Conservation (phyloP, 2,113 vertebrate genomes). For the Tragelaphus strepsiceros region DNA sequence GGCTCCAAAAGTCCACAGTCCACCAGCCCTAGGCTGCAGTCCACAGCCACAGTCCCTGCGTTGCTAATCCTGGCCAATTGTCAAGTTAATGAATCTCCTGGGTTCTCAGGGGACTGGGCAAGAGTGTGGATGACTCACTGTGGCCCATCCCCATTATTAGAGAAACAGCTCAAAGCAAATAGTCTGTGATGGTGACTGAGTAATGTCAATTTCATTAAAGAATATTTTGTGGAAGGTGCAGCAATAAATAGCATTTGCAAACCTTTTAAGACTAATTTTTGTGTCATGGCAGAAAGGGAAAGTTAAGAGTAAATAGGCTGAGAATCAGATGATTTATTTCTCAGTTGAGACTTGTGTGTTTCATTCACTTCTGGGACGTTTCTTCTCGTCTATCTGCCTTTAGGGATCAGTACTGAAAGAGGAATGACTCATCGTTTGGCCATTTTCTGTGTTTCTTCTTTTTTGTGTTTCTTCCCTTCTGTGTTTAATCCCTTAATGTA, state of each 20-base stretch:
- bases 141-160: background rate
- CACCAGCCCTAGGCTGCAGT: background rate
- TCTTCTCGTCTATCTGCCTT: conserved; percentile 9
- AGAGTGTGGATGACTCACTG: conserved; percentile 23
- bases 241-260: background rate
- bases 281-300: background rate
- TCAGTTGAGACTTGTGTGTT: background rate
- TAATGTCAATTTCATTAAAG: background rate
- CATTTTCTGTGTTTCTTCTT: too few relatives aligned
- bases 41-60: background rate
- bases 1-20: background rate
- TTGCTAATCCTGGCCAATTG: background rate
- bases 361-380: background rate
- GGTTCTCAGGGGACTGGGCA: background rate
- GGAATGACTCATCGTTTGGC: conserved; percentile 52
- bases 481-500: conserved; percentile 66
- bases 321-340: background rate
- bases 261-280: conserved; percentile 2
- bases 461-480: conserved; percentile 27
- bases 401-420: background rate
- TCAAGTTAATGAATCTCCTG: background rate
- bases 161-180: conserved; percentile 11
- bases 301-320: background rate
- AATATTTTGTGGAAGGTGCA: background rate
- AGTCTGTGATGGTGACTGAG: background rate